Percentiles rank a stretch among this genome's conserved stretches.
Conservation (phyloP, 2,113 vertebrate species). For the Ochotona princeps region DNA sequence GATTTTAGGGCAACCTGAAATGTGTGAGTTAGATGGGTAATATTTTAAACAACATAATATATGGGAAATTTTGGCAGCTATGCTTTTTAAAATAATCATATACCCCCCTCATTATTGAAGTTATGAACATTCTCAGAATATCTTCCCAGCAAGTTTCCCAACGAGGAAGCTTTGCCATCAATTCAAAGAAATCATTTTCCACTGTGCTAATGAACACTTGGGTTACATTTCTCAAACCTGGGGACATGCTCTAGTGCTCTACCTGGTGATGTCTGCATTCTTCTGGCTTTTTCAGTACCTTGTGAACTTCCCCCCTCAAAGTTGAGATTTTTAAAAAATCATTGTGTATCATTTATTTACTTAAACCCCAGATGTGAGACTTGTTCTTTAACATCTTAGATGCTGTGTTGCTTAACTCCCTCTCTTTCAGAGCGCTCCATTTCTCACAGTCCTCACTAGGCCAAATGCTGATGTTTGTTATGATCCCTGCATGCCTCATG, state of each 20-base stretch:
- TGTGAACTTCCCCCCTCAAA: background rate
- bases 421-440: background rate
- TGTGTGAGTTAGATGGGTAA: background rate
- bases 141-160: background rate
- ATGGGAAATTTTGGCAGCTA: constrained; percentile 23
- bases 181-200: constrained; percentile 45
- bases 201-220: background rate
- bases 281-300: background rate
- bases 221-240: background rate
- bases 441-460: background rate
- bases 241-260: background rate
- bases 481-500: background rate
- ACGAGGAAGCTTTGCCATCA: background rate
- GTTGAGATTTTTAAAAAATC: background rate
- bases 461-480: background rate
- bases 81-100: constrained; percentile 23
- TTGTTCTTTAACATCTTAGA: background rate
- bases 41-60: constrained; percentile 48
- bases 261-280: background rate
- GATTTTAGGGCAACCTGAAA: constrained; percentile 19
- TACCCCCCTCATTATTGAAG: constrained; percentile 27
- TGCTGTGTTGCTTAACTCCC: background rate
- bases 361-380: background rate
- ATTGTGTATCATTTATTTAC: background rate
- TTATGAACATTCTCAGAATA: constrained; percentile 11